Conservation (phyloP, 2,888 invertebrate species). For the Agrochola litura region DNA sequence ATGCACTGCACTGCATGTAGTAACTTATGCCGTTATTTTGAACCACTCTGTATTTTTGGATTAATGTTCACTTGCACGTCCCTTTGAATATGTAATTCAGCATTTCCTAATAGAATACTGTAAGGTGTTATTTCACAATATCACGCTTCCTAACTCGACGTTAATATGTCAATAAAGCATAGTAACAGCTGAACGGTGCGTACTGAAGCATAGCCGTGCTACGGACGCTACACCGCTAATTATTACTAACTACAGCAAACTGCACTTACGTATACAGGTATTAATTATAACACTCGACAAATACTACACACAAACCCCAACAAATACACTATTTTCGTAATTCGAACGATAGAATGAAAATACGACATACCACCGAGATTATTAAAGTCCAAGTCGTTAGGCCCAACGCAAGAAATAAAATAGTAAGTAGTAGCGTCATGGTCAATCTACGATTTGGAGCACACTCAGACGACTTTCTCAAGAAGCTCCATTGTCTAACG, state of each 20-base stretch:
- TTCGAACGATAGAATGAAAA: conserved; percentile 19
- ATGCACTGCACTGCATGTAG: conserved; percentile 5
- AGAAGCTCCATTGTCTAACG: conserved; percentile 71
- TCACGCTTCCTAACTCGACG: conserved; percentile 35
- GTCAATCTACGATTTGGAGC: conserved; percentile 81
- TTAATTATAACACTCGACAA: conserved; percentile 54
- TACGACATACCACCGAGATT: conserved; percentile 15
- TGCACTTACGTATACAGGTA: conserved; percentile 57
- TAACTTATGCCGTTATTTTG: conserved; percentile 43
- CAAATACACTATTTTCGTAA: conserved; percentile 32
- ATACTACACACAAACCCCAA: conserved; percentile 27
- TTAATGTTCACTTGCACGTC: conserved; percentile 37
- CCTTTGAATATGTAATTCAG: conserved; percentile 29
- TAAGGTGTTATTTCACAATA: conserved; percentile 27
- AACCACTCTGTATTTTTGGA: conserved; percentile 36
- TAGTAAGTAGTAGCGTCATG: conserved; percentile 74
- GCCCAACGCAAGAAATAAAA: conserved; percentile 48
- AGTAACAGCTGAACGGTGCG: conserved; percentile 55
- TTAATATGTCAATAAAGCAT: conserved; percentile 53
- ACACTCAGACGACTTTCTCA: conserved; percentile 77
- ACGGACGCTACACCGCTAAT: conserved; percentile 54
- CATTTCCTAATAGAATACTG: conserved; percentile 25
- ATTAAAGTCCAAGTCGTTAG: conserved; percentile 32
- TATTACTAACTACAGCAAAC: conserved; percentile 53
- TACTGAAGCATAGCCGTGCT: conserved; percentile 50